A percentile compares a stretch with the other conserved stretches of the same genome.
Evolutionary conservation across 2,113 vertebrate species (phyloP).

Genomic region (Abramis brama): DNA sequence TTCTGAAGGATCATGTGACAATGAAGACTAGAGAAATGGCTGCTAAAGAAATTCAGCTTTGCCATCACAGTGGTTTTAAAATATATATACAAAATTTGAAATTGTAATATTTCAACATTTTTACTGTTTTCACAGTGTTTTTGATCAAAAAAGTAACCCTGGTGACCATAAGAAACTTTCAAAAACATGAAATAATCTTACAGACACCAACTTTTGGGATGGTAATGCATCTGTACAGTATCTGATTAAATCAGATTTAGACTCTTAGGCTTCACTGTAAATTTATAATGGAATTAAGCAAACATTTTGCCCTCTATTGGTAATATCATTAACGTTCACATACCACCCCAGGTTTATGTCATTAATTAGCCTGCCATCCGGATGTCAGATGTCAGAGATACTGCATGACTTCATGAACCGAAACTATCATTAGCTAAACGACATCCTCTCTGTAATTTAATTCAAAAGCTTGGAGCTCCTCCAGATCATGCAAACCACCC

Average conservation of each 20-base stretch:
- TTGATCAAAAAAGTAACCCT: background rate
- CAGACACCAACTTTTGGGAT: background rate
- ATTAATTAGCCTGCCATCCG: background rate
- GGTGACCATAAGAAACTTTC: background rate
- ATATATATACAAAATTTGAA: background rate
- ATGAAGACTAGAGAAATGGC: background rate
- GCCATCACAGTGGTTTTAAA: background rate
- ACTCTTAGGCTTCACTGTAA: background rate
- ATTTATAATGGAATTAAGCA: background rate
- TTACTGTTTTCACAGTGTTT: background rate
- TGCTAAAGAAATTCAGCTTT: background rate
- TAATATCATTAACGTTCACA: background rate
- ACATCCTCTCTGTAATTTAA: constrained; percentile 43
- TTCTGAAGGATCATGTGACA: background rate
- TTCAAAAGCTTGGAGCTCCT: constrained; percentile 31
- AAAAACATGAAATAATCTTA: background rate
- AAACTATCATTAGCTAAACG: constrained; percentile 11
- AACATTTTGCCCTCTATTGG: background rate
- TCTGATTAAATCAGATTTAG: background rate
- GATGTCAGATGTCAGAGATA: constrained; percentile 17
- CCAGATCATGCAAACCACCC: background rate
- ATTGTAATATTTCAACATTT: background rate
- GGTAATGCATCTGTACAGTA: background rate
- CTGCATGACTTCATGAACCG: constrained; percentile 13
- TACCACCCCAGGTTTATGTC: background rate